Evolutionary conservation across 2,888 invertebrate species (phyloP), one percentile per base, ranked within the genome.

Genomic region (Temnothorax unifasciatus): DNA sequence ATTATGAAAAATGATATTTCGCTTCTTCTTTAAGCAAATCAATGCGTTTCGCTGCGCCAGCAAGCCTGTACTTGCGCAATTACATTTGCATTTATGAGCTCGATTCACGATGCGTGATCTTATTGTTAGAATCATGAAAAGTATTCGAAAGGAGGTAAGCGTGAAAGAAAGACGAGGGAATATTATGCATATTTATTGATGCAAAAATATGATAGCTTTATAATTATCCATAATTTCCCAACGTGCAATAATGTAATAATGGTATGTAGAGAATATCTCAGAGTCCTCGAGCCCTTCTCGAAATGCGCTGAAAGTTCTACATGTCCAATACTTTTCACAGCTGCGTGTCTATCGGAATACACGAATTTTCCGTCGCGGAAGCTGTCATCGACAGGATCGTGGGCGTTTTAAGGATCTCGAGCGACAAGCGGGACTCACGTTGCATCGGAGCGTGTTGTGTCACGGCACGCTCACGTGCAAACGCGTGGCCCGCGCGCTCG

Each of bases 371-470:
- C 29, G 44, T 21, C 5, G 44, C 54, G 29, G 18, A 21, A 64
- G 52, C 86, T 87, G 88, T 88, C 88, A 87, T 87, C 84, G 86
- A 87, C 88, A 88, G 88, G 73, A 69, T 71, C 71, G 74, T 5
- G 59, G 59, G 82, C 68, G 73, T 75, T 84, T 88, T 88, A 90
- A 90, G 89, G 86, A 85, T 79, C 83, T 34, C 59, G 54, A 77
- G 63, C 59, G 81, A 83, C 83, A 79, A 79, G 29, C 63, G 85
- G 52, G 61, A 73, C 81, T 73, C 81, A 75, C 74, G 61, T 71
- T 81, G 82, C 61, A 29, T 4, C 61, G 59, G 64, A 34, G 66
- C 41, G 74, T 21, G 59, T 63, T 75, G 57, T 74, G 66, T 74
- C 57, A 66, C 57, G 66, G 71, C 75, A 61, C 63, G 63, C 50